These are phyloP conservation scores for Thalassoma bifasciatum DNA, from an alignment of 2,113 vertebrate genomes.

Conservation along the genomic window DNA sequence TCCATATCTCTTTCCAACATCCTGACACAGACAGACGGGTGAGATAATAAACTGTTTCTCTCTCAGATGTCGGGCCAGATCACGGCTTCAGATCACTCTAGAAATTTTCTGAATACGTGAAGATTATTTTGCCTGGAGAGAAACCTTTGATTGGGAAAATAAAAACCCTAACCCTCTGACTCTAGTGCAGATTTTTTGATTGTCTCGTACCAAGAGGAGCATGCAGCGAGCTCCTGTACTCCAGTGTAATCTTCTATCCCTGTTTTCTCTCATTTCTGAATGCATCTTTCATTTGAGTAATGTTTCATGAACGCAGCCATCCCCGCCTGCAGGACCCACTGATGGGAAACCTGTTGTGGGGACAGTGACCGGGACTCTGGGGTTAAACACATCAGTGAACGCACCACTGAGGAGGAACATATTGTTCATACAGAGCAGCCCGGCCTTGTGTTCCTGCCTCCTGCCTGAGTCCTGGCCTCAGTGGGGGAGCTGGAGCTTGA, in stretches of 20 bases:
- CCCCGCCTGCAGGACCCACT: not conserved
- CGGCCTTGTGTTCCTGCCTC: conserved; percentile 48
- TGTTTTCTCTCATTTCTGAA: not conserved
- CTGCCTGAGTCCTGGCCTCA: conserved; percentile 39
- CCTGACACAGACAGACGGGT: conserved; percentile 7
- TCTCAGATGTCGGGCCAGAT: not conserved
- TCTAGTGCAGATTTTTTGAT: no score
- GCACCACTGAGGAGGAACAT: conserved; percentile 38
- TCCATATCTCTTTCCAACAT: not conserved
- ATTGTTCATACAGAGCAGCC: conserved; percentile 50
- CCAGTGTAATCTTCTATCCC: not conserved
- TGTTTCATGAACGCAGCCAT: not conserved
- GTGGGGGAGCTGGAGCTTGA: conserved; percentile 55
- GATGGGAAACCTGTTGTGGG: conserved; percentile 7
- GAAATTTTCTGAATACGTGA: no score
- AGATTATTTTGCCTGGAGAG: no score
- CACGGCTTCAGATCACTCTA: not conserved
- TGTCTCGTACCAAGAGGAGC: no score
- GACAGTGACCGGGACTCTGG: conserved; percentile 9
- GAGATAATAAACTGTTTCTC: conserved; percentile 2
- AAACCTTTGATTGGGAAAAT: no score
- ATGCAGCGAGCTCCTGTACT: no score
- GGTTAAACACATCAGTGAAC: conserved; percentile 42
- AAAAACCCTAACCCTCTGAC: no score
- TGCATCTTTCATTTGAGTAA: not conserved